These are phyloP conservation scores for Leucophora obtusa DNA, from an alignment of 2,888 invertebrate genomes.

Conservation along the genomic window DNA sequence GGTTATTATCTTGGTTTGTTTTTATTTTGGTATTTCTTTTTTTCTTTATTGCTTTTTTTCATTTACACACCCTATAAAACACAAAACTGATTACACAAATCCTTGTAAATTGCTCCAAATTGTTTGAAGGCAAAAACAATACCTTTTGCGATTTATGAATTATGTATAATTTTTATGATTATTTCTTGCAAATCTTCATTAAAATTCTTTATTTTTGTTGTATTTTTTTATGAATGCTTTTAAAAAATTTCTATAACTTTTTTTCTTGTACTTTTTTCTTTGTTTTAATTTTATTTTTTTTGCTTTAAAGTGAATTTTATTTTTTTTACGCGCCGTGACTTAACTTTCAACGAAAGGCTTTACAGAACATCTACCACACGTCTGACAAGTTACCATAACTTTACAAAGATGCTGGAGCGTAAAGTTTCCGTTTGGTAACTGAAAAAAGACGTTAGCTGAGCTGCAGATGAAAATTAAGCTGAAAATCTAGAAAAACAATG, in stretches of 20 bases:
- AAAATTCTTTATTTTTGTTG: not conserved
- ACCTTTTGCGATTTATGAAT: no score
- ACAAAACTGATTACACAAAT: conserved; percentile 53
- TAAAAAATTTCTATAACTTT: conserved; percentile 17
- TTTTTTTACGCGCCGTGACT: conserved; percentile 63
- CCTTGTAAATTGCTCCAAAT: conserved; percentile 29
- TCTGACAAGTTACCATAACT: conserved; percentile 65
- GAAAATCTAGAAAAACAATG: conserved; percentile 39
- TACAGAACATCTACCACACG: conserved; percentile 68
- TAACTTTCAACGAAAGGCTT: conserved; percentile 61
- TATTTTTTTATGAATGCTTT: conserved; percentile 11
- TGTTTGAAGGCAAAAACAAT: not conserved
- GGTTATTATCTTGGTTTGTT: conserved; percentile 27
- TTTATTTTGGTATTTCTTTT: conserved; percentile 34
- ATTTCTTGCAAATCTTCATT: not conserved
- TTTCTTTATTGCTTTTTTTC: conserved; percentile 14
- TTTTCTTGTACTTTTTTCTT: conserved; percentile 16
- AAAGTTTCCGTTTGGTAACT: conserved; percentile 44
- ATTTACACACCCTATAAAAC: conserved; percentile 56
- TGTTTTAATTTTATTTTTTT: conserved; percentile 16
- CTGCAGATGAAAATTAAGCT: conserved; percentile 46
- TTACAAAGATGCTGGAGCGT: conserved; percentile 62
- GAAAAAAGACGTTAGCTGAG: conserved; percentile 41
- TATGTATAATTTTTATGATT: not conserved
- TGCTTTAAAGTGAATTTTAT: conserved; percentile 16